Conservation (phyloP, 2,888 invertebrate species). For the Metopia argyrocephala region DNA sequence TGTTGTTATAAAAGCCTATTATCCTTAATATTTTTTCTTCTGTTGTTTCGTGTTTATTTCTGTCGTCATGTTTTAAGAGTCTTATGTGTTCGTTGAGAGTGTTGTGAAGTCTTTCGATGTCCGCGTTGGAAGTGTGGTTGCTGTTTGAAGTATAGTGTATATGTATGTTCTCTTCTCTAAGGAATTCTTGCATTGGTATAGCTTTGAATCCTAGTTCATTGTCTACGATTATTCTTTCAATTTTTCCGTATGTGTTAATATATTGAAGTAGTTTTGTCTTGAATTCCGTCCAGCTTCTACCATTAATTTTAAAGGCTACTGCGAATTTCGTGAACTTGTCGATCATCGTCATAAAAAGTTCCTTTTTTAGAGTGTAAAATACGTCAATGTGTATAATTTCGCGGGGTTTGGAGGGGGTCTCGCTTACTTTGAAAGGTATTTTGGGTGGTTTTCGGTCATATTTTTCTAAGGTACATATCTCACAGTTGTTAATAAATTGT, state of each 20-base stretch:
- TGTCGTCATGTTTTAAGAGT: slow-evolving; percentile 58
- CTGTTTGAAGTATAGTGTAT: slow-evolving; percentile 49
- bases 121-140: too few species aligned
- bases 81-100: slow-evolving; percentile 62
- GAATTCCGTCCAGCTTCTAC: too few species aligned
- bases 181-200: slow-evolving; percentile 47
- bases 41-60: slow-evolving; percentile 34
- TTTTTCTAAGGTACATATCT: slow-evolving; percentile 55
- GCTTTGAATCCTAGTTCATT: neutral
- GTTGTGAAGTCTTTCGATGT: slow-evolving; percentile 63
- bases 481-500: slow-evolving; percentile 63
- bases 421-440: neutral
- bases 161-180: slow-evolving; percentile 35
- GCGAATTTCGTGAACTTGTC: too few species aligned
- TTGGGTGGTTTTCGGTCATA: slow-evolving; percentile 51
- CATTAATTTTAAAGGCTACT: too few species aligned
- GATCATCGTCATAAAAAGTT: neutral
- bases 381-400: neutral
- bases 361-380: neutral
- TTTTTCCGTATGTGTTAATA: neutral
- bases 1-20: slow-evolving; percentile 63
- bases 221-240: neutral
- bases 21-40: slow-evolving; percentile 63
- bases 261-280: too few species aligned
- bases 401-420: neutral